These are phyloP conservation scores for Vultur gryphus DNA, from an alignment of 2,797 vertebrate species.

Conservation along the genomic window DNA sequence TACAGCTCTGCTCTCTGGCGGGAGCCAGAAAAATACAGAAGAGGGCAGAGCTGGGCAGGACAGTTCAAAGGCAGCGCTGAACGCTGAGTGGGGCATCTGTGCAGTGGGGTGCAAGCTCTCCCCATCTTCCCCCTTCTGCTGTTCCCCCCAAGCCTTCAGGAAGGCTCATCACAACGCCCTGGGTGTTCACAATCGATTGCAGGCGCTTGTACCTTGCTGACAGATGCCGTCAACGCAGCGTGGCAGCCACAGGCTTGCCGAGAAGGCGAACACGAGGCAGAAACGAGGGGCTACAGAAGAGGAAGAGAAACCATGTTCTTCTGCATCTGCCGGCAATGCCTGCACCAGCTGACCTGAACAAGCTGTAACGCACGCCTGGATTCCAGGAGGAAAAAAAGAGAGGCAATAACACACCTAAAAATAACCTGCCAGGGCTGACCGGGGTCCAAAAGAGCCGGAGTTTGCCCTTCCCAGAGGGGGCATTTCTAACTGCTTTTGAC, in stretches of 20 bases:
- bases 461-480: neutral
- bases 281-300: conserved; percentile 28
- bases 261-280: conserved; percentile 57
- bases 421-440: neutral
- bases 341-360: neutral
- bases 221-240: conserved; percentile 51
- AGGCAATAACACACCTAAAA: neutral
- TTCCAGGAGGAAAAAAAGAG: neutral
- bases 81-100: rapidly evolving
- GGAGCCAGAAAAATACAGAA: neutral
- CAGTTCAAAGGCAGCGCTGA: neutral
- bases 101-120: neutral
- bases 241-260: conserved; percentile 12
- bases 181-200: conserved; percentile 37
- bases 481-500: neutral
- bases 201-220: conserved; percentile 53
- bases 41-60: neutral
- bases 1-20: neutral
- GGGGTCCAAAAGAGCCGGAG: neutral
- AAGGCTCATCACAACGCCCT: neutral
- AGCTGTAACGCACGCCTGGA: neutral
- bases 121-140: neutral
- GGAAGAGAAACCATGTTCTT: neutral
- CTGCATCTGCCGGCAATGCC: neutral
- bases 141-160: neutral